Conservation (phyloP, 1,140 invertebrate genomes). For the Formica exsecta region DNA sequence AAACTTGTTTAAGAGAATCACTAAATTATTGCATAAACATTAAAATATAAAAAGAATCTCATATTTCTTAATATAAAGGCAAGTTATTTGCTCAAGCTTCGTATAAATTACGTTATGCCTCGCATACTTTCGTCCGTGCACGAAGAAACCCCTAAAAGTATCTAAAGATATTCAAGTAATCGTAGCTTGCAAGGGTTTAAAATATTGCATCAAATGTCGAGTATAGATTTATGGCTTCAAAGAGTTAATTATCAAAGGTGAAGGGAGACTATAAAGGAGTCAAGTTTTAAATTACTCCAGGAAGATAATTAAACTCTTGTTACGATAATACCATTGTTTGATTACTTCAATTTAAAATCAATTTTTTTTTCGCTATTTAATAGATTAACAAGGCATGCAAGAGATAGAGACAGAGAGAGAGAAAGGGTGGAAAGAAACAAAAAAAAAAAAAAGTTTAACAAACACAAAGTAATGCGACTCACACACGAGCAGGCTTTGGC, state of each 20-base stretch:
- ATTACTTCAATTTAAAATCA: background rate
- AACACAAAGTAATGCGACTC: conserved; percentile 48
- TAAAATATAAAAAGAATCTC: background rate
- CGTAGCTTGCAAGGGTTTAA: background rate
- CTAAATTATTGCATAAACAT: background rate
- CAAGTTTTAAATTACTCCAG: background rate
- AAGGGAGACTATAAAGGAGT: background rate
- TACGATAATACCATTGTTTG: background rate
- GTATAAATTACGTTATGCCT: background rate
- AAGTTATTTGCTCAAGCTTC: background rate
- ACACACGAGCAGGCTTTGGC: background rate
- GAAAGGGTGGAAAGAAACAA: background rate
- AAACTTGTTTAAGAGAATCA: background rate
- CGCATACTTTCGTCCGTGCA: background rate
- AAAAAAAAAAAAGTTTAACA: background rate
- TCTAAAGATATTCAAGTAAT: background rate
- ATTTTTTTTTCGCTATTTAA: background rate
- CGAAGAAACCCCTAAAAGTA: background rate
- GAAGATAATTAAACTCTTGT: conserved; percentile 2
- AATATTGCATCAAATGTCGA: conserved; percentile 51
- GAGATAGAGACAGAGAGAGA: background rate
- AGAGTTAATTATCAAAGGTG: background rate
- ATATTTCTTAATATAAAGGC: background rate
- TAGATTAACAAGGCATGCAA: background rate
- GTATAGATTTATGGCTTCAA: conserved; percentile 63